Evolutionary conservation across 30 jellyfish, hydroid and myxozoan genomes (phyloP).

Genomic region (Aurelia coerulea): DNA sequence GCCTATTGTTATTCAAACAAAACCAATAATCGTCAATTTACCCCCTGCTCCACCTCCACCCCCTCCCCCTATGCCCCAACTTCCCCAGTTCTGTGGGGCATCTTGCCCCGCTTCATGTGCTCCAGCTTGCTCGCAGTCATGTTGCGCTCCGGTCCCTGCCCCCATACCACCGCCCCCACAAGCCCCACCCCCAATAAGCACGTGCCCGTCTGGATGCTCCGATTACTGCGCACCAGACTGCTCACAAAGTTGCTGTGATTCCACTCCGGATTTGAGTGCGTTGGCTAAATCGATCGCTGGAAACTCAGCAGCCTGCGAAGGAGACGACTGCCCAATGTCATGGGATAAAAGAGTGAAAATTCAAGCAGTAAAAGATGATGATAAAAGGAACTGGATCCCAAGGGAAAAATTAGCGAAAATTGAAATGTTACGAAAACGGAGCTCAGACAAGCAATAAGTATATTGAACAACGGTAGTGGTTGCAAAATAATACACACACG

Average conservation of each 20-base stretch:
- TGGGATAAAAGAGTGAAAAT: constrained; percentile 87
- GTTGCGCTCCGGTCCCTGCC: not conserved
- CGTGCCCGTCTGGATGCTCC: constrained; percentile 88
- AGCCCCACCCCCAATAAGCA: constrained; percentile 50
- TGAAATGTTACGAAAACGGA: constrained; percentile 63
- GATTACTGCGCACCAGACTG: constrained; percentile 93
- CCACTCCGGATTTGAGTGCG: constrained; percentile 93
- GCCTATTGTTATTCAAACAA: constrained; percentile 48
- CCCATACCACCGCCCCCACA: constrained; percentile 59
- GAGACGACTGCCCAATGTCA: constrained; percentile 47
- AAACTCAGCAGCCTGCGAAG: constrained; percentile 44
- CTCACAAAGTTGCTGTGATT: constrained; percentile 85
- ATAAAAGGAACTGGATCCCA: constrained; percentile 72
- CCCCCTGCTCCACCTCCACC: constrained; percentile 82
- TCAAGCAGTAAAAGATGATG: constrained; percentile 78
- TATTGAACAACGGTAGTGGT: too few species aligned
- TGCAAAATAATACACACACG: too few species aligned
- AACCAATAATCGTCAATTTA: constrained; percentile 49
- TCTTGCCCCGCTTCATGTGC: constrained; percentile 66
- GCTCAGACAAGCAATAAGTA: constrained; percentile 16
- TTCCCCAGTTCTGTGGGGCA: constrained; percentile 56
- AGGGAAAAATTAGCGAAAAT: constrained; percentile 51
- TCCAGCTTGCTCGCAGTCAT: constrained; percentile 44
- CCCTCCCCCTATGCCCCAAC: constrained; percentile 58
- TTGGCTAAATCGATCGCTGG: constrained; percentile 77